Evolutionary conservation across 2,888 invertebrate genomes (phyloP).

Genomic region (Tetragonisca angustula): DNA sequence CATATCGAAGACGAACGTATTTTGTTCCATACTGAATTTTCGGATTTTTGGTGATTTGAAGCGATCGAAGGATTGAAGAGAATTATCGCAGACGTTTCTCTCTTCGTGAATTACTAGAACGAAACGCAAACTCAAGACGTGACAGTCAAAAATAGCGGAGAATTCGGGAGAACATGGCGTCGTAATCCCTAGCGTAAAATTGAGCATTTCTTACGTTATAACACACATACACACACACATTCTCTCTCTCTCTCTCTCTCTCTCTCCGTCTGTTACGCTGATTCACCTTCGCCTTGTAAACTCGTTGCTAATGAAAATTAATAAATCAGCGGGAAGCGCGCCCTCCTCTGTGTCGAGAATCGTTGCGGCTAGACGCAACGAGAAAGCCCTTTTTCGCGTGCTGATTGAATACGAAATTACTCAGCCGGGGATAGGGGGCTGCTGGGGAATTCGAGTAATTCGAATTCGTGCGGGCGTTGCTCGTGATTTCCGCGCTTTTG

Average conservation of each 20-base stretch:
- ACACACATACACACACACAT: no score
- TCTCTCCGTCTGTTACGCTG: not conserved
- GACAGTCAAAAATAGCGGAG: no score
- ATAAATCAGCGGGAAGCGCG: constrained; percentile 41
- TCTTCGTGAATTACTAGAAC: no score
- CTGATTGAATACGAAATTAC: constrained; percentile 39
- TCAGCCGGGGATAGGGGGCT: not conserved
- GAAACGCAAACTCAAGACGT: no score
- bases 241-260: not conserved
- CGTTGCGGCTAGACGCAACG: not conserved
- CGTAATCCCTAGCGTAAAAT: no score
- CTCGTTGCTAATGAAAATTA: constrained; percentile 48
- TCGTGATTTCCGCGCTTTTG: not conserved
- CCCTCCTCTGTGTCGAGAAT: not conserved
- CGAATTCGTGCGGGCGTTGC: not conserved
- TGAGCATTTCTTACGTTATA: no score
- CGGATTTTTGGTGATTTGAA: no score
- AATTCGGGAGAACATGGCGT: no score
- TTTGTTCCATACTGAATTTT: no score
- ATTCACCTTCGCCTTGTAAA: constrained; percentile 29
- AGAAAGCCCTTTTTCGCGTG: not conserved
- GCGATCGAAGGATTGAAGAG: no score
- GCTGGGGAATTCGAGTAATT: not conserved
- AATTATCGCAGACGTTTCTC: no score
- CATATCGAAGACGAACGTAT: no score